Evolutionary conservation across 2,888 invertebrate species (phyloP).

Genomic region (Hirtodrosophila histrioides): DNA sequence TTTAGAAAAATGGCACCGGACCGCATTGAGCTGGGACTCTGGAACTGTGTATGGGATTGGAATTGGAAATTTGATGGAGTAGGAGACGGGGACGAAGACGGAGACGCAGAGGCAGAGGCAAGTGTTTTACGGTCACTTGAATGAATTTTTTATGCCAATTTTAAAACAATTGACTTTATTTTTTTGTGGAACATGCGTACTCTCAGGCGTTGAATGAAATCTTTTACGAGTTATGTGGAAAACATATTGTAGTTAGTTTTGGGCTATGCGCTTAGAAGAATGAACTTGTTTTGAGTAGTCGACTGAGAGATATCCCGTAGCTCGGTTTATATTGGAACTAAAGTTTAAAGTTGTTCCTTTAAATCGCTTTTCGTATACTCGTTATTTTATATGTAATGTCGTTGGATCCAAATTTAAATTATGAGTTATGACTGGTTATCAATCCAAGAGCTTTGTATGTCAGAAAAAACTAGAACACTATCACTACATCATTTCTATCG

Average conservation of each 20-base stretch:
- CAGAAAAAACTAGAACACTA: too few relatives aligned
- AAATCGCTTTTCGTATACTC: too few relatives aligned
- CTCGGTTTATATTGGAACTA: too few relatives aligned
- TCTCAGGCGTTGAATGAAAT: constrained; percentile 60
- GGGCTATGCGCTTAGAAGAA: constrained; percentile 17
- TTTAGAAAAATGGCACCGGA: constrained; percentile 49
- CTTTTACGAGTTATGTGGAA: constrained; percentile 81
- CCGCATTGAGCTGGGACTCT: constrained; percentile 27
- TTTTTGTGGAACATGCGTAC: constrained; percentile 25
- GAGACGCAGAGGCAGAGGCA: constrained; percentile 41
- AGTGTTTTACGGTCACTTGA: constrained; percentile 81
- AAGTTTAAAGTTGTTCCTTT: too few relatives aligned
- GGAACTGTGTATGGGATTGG: constrained; percentile 4
- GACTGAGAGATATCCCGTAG: neutral
- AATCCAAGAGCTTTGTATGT: too few relatives aligned
- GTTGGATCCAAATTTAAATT: too few relatives aligned
- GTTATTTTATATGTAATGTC: too few relatives aligned
- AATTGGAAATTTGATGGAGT: neutral
- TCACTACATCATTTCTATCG: too few relatives aligned
- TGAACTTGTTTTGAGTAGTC: too few relatives aligned
- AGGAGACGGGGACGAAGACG: neutral
- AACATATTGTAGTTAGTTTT: constrained; percentile 57
- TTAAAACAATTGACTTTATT: constrained; percentile 68
- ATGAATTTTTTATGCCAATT: constrained; percentile 78
- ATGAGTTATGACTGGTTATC: too few relatives aligned